Conservation (phyloP, 1,140 invertebrate species). For the Drosophila baimaii region DNA sequence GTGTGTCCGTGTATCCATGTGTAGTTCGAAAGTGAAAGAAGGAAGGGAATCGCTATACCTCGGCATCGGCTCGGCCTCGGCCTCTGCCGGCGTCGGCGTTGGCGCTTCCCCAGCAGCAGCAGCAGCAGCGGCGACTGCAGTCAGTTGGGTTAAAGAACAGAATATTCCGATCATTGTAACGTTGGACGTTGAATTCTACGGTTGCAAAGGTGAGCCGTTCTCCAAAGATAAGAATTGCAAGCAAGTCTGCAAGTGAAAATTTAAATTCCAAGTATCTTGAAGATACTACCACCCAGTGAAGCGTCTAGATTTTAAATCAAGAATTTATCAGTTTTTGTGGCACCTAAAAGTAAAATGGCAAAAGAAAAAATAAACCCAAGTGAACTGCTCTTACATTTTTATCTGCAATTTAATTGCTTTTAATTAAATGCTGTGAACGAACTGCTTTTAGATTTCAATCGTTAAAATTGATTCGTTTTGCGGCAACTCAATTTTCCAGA, state of each 20-base stretch:
- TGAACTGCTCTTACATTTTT: slow-evolving; percentile 7
- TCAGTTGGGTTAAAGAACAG: slow-evolving; percentile 72
- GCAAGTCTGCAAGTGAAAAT: slow-evolving; percentile 38
- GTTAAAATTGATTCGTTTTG: slow-evolving; percentile 15
- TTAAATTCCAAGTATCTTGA: slow-evolving; percentile 26
- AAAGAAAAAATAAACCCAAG: slow-evolving; percentile 7
- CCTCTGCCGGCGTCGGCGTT: slow-evolving; percentile 26
- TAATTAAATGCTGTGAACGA: neutral
- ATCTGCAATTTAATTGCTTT: slow-evolving; percentile 11
- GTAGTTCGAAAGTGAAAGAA: slow-evolving; percentile 78
- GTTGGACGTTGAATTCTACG: slow-evolving; percentile 84
- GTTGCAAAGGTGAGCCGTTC: slow-evolving; percentile 84
- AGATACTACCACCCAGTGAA: slow-evolving; percentile 16
- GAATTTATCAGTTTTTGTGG: slow-evolving; percentile 43
- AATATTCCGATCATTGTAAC: slow-evolving; percentile 84
- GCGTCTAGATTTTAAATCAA: slow-evolving; percentile 32
- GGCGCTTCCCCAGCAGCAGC: slow-evolving; percentile 23
- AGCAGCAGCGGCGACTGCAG: slow-evolving; percentile 55
- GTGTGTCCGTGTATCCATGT: slow-evolving; percentile 34
- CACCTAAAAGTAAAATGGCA: slow-evolving; percentile 20
- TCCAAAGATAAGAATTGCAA: slow-evolving; percentile 60
- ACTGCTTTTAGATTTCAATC: slow-evolving; percentile 10
- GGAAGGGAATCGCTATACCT: slow-evolving; percentile 63
- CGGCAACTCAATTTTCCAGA: slow-evolving; percentile 13
- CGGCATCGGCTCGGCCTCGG: slow-evolving; percentile 29